These are phyloP conservation scores for Molossus molossus DNA, from an alignment of 2,797 vertebrate genomes.

Conservation along the genomic window DNA sequence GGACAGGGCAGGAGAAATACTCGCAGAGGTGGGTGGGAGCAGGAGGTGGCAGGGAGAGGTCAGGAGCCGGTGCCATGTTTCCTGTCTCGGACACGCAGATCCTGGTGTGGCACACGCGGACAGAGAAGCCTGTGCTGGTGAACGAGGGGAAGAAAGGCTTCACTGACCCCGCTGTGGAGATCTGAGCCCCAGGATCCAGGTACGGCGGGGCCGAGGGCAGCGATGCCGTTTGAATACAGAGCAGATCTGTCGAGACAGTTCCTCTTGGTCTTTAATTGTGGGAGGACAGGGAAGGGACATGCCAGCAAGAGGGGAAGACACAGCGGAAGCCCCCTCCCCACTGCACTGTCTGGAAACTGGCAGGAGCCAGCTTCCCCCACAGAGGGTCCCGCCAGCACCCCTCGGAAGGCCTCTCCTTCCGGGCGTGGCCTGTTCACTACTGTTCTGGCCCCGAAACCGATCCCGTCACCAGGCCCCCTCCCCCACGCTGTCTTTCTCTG, in stretches of 20 bases:
- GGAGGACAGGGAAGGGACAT: not conserved
- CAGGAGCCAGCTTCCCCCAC: not conserved
- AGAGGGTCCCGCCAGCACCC: not conserved
- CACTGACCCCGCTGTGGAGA: constrained; percentile 98
- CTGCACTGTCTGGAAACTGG: not conserved
- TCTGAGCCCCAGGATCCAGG: constrained; percentile 91
- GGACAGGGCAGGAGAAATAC: not conserved
- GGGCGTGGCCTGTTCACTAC: fast-evolving
- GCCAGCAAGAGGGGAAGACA: not conserved
- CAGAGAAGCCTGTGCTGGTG: constrained; percentile 98
- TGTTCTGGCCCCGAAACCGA: not conserved
- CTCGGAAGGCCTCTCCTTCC: not conserved
- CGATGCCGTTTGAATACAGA: not conserved
- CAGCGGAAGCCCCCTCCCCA: not conserved
- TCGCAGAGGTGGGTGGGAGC: not conserved
- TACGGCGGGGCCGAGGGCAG: not conserved
- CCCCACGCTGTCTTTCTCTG: not conserved
- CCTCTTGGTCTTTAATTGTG: not conserved
- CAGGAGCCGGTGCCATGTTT: not conserved
- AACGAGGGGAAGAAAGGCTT: constrained; percentile 99
- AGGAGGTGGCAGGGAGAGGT: not conserved
- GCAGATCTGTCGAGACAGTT: not conserved
- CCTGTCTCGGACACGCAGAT: constrained; percentile 91
- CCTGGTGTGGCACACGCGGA: constrained; percentile 99
- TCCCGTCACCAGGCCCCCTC: not conserved